Base-by-base conservation (phyloP, 2,888 invertebrate genomes). In the Magallana nippona region DNA sequence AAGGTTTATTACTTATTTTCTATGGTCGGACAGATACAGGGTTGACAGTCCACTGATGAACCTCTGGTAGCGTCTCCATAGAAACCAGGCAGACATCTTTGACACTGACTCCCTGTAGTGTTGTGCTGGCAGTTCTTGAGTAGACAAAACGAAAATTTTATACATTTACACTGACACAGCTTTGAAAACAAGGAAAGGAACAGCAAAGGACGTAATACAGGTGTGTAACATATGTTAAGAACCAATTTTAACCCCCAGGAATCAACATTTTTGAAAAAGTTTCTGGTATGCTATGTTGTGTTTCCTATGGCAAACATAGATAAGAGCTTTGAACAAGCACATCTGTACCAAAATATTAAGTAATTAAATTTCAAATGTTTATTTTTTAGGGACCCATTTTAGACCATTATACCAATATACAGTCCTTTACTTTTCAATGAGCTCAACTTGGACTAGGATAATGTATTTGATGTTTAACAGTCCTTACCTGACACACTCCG, bases 41-140 rank as follows among this genome's bases (percentile, higher is more conserved):
- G 96, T 90, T 96, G 96, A 94, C 99, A 99, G 84, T 90, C 91
- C 78, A 88, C 60, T 0, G 95, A 93, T 0, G 96, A 96, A 27
- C 97, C 98, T 89, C 95, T 95, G 15, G 96, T 95, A 0, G 98
- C 97, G 93, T 98, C 97, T 0, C 99, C 98, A 93, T 98, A 98
- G 95, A 96, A 98, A 55, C 99, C 99, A 0, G 96, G 95, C 10
- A 96, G 95, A 94, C 99, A 99, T 10, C 97, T 95, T 92, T 99
- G 98, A 93, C 99, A 99, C 55, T 90, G 85, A 56, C 87, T 84
- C 13, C 94, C 94, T 56, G 86, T 87, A 0, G 99, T 99, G 93
- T 99, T 98, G 94, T 99, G 97, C 88, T 97, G 96, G 93, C 99
- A 99, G 62, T 88, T 82, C 92, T 92, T 82, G 44, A 78, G 83